Conservation (phyloP, 2,888 invertebrate genomes). For the Myathropa florea region DNA sequence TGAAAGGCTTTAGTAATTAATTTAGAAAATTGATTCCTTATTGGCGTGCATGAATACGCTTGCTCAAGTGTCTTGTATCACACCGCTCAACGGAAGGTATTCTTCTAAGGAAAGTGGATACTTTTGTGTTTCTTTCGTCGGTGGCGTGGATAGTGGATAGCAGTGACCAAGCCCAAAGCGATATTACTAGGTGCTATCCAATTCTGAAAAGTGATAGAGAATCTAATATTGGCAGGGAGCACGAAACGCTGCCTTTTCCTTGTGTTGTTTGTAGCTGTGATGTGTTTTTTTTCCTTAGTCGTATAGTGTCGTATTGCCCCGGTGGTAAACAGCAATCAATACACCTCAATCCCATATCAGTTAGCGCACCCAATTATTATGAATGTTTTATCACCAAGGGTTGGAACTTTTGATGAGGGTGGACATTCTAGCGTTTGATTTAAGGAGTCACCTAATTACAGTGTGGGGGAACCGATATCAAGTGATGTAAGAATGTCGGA, state of each 20-base stretch:
- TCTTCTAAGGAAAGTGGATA: slow-evolving; percentile 57
- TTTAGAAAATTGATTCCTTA: slow-evolving; percentile 41
- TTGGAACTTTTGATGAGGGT: slow-evolving; percentile 30
- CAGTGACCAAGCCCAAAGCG: slow-evolving; percentile 54
- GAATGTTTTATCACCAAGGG: slow-evolving; percentile 58
- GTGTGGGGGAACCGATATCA: not conserved
- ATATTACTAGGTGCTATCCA: slow-evolving; percentile 70
- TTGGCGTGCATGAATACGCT: slow-evolving; percentile 44
- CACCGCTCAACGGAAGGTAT: slow-evolving; percentile 33
- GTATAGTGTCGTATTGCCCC: slow-evolving; percentile 21
- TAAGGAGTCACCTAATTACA: slow-evolving; percentile 26
- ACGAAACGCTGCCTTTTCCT: slow-evolving; percentile 41
- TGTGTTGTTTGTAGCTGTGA: slow-evolving; percentile 10
- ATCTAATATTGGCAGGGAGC: slow-evolving; percentile 56
- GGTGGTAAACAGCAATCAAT: slow-evolving; percentile 58
- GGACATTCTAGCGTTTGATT: slow-evolving; percentile 34
- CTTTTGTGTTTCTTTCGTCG: slow-evolving; percentile 44
- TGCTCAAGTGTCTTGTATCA: slow-evolving; percentile 50
- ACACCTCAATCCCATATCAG: slow-evolving; percentile 57
- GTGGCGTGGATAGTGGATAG: not conserved
- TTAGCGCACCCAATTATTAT: slow-evolving; percentile 62
- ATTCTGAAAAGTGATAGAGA: slow-evolving; percentile 57
- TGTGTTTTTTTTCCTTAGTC: not conserved
- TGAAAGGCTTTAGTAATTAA: slow-evolving; percentile 16
- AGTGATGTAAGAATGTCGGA: not conserved